phyloP scores from a whole-genome alignment of 1,140 invertebrate species.

The Ceratosolen solmsi region DNA sequence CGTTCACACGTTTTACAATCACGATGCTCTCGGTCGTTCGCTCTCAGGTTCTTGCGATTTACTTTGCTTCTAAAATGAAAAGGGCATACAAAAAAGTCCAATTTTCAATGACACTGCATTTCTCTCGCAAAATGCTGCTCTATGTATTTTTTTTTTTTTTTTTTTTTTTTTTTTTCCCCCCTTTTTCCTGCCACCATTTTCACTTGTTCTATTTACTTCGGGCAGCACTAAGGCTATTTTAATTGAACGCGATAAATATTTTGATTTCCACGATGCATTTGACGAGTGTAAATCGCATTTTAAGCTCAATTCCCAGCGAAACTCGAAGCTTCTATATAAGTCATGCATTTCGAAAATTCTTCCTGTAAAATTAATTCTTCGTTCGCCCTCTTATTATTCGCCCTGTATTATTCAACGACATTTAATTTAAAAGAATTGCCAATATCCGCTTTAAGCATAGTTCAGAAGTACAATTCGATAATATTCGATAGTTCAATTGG shows the following conservation, averaged over 20 bases:
- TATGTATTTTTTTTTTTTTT: no score
- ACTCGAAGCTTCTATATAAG: background rate
- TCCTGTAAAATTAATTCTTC: background rate
- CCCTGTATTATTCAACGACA: background rate
- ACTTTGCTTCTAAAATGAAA: constrained; percentile 13
- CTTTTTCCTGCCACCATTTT: background rate
- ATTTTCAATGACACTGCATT: constrained; percentile 29
- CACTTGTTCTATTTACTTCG: constrained; percentile 21
- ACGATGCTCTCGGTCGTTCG: constrained; percentile 13
- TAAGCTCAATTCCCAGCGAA: background rate
- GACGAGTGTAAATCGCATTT: background rate
- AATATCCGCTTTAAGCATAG: background rate
- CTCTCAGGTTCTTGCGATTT: constrained; percentile 24
- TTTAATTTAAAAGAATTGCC: background rate
- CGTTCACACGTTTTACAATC: constrained; percentile 44
- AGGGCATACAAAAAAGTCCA: background rate
- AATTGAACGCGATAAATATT: background rate
- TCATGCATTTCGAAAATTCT: background rate
- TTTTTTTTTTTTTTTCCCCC: background rate
- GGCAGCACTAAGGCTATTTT: background rate
- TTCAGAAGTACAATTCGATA: background rate
- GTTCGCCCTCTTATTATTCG: no score
- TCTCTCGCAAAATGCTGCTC: background rate
- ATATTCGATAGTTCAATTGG: no score
- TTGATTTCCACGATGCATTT: background rate